These are phyloP conservation scores for Eilema sororculum DNA, from an alignment of 2,888 invertebrate genomes.

Conservation along the genomic window DNA sequence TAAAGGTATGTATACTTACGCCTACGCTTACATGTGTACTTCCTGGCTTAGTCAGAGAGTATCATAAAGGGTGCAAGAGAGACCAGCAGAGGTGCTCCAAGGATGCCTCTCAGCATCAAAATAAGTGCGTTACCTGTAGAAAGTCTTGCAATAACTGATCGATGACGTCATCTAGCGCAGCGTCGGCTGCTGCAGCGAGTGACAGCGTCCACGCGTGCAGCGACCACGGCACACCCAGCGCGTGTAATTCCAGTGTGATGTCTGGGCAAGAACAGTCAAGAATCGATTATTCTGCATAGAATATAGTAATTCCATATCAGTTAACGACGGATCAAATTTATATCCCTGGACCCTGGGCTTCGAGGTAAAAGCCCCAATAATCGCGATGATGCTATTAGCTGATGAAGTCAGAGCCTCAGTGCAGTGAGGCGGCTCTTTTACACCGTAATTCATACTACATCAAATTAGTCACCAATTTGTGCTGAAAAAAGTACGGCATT, in stretches of 20 bases:
- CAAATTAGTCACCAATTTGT: too few relatives aligned
- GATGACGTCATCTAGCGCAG: conserved; percentile 93
- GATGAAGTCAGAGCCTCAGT: too few relatives aligned
- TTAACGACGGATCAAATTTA: too few relatives aligned
- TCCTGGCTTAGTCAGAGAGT: neutral
- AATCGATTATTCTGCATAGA: neutral
- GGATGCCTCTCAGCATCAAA: neutral
- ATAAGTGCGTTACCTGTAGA: conserved; percentile 86
- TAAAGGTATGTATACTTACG: too few relatives aligned
- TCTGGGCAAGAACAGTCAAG: conserved; percentile 81
- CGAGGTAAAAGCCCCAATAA: too few relatives aligned
- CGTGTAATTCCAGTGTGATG: conserved; percentile 95
- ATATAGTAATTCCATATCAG: too few relatives aligned
- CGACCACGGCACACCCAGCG: conserved; percentile 96
- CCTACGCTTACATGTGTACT: too few relatives aligned
- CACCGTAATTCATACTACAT: too few relatives aligned
- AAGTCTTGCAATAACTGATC: conserved; percentile 96
- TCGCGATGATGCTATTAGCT: too few relatives aligned
- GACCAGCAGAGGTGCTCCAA: neutral
- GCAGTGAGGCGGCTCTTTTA: too few relatives aligned
- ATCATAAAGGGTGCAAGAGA: neutral
- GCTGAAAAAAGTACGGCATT: too few relatives aligned
- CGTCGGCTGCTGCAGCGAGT: conserved; percentile 94
- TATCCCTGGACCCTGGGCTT: too few relatives aligned
- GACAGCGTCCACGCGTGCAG: conserved; percentile 97